phyloP scores from a whole-genome alignment of 2,113 vertebrate genomes.

The Pteronura brasiliensis region DNA sequence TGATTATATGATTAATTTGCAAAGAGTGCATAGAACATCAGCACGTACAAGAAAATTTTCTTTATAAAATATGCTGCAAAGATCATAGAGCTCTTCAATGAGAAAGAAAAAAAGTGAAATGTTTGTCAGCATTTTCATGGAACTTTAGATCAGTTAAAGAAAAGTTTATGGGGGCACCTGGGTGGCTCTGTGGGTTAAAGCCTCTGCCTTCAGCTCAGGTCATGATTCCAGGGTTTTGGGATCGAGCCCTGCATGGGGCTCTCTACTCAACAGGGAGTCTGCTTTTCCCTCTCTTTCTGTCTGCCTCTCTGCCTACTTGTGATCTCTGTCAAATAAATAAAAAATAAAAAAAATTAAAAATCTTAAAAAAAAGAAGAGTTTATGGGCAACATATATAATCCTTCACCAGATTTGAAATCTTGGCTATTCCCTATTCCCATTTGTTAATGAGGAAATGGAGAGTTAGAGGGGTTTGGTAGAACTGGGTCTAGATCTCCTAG shows the following conservation, averaged over 20 bases:
- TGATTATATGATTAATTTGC: not conserved
- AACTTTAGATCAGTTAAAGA: not conserved
- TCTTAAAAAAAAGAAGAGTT: no score
- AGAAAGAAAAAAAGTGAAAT: not conserved
- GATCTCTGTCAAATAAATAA: no score
- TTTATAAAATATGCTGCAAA: not conserved
- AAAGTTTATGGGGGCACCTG: not conserved
- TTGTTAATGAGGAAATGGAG: not conserved
- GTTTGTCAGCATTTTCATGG: not conserved
- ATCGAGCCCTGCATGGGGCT: no score
- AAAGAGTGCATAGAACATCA: not conserved
- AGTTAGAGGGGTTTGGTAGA: not conserved
- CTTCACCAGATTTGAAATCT: not conserved
- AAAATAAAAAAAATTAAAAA: no score
- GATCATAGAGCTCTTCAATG: not conserved
- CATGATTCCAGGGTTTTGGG: no score
- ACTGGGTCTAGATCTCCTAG: no score
- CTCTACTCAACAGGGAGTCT: no score
- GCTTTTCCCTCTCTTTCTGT: no score
- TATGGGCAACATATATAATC: not conserved
- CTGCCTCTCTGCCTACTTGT: no score
- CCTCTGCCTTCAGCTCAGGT: no score
- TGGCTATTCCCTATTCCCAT: not conserved
- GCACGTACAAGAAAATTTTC: not conserved
- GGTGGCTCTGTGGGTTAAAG: no score